These are phyloP conservation scores for Nibea albiflora DNA, from an alignment of 2,113 vertebrate genomes.

Conservation along the genomic window DNA sequence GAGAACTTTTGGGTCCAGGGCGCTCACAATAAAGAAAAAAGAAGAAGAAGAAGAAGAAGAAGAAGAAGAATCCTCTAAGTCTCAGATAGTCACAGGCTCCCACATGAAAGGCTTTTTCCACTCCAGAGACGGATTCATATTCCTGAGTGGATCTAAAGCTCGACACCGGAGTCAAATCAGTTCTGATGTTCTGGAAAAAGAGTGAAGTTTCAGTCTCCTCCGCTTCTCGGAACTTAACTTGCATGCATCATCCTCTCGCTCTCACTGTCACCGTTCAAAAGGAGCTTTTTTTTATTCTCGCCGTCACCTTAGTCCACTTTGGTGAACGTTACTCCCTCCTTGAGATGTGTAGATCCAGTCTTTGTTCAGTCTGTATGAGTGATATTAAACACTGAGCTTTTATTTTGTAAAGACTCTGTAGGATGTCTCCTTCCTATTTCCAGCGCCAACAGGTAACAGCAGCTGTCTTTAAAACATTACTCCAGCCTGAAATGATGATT, in stretches of 20 bases:
- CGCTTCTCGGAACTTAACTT: slow-evolving; percentile 59
- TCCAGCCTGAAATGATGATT: slow-evolving; percentile 56
- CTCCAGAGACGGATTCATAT: slow-evolving; percentile 40
- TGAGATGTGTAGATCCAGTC: slow-evolving; percentile 22
- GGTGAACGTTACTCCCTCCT: slow-evolving; percentile 34
- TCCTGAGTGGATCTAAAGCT: slow-evolving; percentile 52
- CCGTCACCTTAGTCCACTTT: slow-evolving; percentile 42
- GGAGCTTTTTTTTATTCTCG: slow-evolving; percentile 64
- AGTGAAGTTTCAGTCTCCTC: slow-evolving; percentile 20
- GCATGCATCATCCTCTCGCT: slow-evolving; percentile 60
- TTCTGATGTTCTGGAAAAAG: slow-evolving; percentile 49
- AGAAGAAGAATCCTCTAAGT: slow-evolving; percentile 33
- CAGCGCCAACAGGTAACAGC: slow-evolving; percentile 61
- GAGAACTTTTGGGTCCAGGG: slow-evolving; percentile 43
- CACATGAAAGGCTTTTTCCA: slow-evolving; percentile 49
- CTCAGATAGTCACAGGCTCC: slow-evolving; percentile 42
- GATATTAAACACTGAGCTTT: slow-evolving; percentile 40
- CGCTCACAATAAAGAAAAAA: not conserved
- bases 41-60: not conserved
- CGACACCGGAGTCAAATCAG: slow-evolving; percentile 33
- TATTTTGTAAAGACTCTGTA: slow-evolving; percentile 13
- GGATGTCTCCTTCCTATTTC: slow-evolving; percentile 23
- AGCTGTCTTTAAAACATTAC: slow-evolving; percentile 52
- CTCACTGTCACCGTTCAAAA: slow-evolving; percentile 39
- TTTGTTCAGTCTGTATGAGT: slow-evolving; percentile 22